Conservation (phyloP, 2,797 vertebrate species). For the Epinephelus coioides region DNA sequence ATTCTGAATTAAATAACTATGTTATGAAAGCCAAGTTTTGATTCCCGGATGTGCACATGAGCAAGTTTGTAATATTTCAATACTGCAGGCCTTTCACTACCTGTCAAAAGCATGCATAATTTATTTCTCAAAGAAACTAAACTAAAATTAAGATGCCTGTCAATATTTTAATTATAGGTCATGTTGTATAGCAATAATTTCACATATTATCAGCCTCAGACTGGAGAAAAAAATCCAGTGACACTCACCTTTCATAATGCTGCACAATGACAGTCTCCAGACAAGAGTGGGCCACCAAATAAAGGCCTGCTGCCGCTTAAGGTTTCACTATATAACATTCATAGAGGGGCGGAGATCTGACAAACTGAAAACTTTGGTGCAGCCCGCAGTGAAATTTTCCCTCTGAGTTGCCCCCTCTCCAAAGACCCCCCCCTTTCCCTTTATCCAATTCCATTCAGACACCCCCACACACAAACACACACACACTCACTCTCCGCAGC, state of each 20-base stretch:
- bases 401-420: conserved; percentile 58
- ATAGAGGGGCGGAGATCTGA: conserved; percentile 70
- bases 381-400: conserved; percentile 71
- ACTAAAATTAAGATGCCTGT: no score
- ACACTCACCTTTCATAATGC: conserved; percentile 80
- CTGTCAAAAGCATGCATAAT: background rate
- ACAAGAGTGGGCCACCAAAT: conserved; percentile 47
- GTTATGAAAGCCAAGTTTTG: background rate
- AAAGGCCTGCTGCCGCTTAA: conserved; percentile 58
- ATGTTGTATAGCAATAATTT: no score
- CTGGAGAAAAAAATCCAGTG: no score
- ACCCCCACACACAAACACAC: conserved; percentile 47
- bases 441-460: conserved; percentile 76
- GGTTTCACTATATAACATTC: conserved; percentile 74
- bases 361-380: conserved; percentile 67
- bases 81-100: background rate
- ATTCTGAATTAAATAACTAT: background rate
- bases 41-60: background rate
- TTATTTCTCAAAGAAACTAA: background rate
- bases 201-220: no score
- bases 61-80: background rate
- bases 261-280: conserved; percentile 40
- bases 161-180: no score
- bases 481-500: conserved; percentile 62
- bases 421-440: conserved; percentile 52